Conservation (phyloP, 2,113 vertebrate species). For the Rhagologus leucostigma region DNA sequence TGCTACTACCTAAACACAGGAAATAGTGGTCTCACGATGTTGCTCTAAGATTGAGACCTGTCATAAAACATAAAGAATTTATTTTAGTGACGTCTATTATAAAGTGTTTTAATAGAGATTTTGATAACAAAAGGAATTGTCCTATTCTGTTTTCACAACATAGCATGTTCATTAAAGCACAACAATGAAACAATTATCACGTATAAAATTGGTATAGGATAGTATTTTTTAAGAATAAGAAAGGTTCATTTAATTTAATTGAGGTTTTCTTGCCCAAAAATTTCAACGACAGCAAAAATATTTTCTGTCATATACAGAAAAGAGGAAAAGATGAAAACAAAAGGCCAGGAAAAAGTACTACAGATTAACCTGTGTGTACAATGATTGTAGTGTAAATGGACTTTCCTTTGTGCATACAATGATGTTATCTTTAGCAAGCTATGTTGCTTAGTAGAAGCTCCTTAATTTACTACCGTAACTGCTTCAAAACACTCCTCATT, state of each 20-base stretch:
- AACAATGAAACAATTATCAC: neutral
- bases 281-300: neutral
- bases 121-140: neutral
- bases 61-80: neutral
- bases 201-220: neutral
- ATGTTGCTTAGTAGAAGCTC: neutral
- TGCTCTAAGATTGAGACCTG: neutral
- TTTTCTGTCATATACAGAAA: neutral
- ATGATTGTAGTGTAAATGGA: neutral
- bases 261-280: neutral
- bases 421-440: neutral
- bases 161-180: neutral
- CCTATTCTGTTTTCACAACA: neutral
- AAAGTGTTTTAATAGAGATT: neutral
- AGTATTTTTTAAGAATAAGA: neutral
- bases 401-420: neutral
- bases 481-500: neutral
- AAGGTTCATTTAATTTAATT: neutral
- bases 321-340: neutral
- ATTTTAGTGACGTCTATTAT: neutral
- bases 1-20: neutral
- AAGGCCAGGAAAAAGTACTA: neutral
- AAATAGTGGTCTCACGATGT: neutral
- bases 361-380: neutral
- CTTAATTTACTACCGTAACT: constrained; percentile 17